Base-by-base conservation (phyloP, 1,140 invertebrate genomes). In the Panonychus citri region DNA sequence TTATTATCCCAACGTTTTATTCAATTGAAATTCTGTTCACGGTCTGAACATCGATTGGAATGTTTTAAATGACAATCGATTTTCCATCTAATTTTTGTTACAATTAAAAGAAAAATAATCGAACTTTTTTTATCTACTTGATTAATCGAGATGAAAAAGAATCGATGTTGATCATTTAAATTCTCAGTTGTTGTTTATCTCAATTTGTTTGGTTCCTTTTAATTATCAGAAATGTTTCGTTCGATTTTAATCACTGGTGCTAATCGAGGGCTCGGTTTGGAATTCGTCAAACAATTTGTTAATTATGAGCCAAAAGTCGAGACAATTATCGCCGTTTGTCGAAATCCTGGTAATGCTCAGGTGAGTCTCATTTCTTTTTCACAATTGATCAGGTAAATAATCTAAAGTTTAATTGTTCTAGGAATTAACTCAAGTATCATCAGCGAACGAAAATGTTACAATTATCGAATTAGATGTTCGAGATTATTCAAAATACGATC, bases 191-290 rank as follows among this genome's bases (percentile, higher is more conserved):
- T 7, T 34, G 30, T 34, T 34, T 34, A 12, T 34, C 12, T 34
- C 12, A 5, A 46, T 46, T 46, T 19, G 4, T 8, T 8, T 19
- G 12, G 30, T 34, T 34, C 30, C 5, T 34, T 34, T 34, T 5
- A 34, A 34, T 7, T 34, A 12, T 40, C n/a, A 24, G 17, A 46
- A 10, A 46, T 46, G 42, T 46, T 17, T 24, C 24, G n/a, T 19
- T 46, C 42, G 17, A 46, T 46, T 17, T 46, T 46, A 24, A 46
- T 90, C 57, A 91, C 86, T 10, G 87, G 87, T 24, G 81, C 81
- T 53, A 90, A 88, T 66, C 76, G 87, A 40, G 87, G 88, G 1
- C 69, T 91, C 40, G 87, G 87, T 24, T 69, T 90, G 27, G 85
- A 85, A 52, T 71, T 91, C 55, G 78, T 88, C 1, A 82, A 80